Evolutionary conservation across 2,888 invertebrate genomes (phyloP).

Genomic region (Coleophora deauratella): DNA sequence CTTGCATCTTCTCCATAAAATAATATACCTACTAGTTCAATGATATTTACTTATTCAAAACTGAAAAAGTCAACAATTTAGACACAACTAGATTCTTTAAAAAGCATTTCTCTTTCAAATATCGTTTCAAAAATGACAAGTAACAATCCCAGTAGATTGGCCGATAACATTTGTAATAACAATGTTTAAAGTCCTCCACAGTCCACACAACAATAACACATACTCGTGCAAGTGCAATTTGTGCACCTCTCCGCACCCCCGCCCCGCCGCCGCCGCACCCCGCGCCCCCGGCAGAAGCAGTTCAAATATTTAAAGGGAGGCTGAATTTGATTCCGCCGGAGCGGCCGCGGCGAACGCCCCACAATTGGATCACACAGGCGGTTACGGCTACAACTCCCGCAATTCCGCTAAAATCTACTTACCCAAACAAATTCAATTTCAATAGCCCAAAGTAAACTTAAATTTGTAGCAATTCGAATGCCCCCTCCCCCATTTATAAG

Average conservation of each 20-base stretch:
- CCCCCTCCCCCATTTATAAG: not conserved
- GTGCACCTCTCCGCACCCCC: constrained; percentile 5
- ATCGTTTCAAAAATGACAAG: too few species aligned
- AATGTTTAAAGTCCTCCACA: constrained; percentile 5
- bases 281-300: constrained; percentile 25
- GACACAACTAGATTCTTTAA: too few species aligned
- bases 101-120: too few species aligned
- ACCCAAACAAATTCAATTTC: constrained; percentile 56
- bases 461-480: constrained; percentile 34
- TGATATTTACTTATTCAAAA: too few species aligned
- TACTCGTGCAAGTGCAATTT: constrained; percentile 7
- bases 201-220: constrained; percentile 1
- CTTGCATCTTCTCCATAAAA: too few species aligned
- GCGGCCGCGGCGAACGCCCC: constrained; percentile 23
- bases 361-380: constrained; percentile 69
- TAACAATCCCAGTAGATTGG: not conserved
- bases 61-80: too few species aligned
- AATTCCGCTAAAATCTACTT: constrained; percentile 52
- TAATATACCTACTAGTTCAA: too few species aligned
- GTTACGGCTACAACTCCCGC: constrained; percentile 34
- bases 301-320: constrained; percentile 71
- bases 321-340: constrained; percentile 55
- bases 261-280: constrained; percentile 20
- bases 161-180: not conserved
- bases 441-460: constrained; percentile 50